These are phyloP conservation scores for Junonia oenone DNA, from an alignment of 2,888 invertebrate genomes.

Conservation along the genomic window DNA sequence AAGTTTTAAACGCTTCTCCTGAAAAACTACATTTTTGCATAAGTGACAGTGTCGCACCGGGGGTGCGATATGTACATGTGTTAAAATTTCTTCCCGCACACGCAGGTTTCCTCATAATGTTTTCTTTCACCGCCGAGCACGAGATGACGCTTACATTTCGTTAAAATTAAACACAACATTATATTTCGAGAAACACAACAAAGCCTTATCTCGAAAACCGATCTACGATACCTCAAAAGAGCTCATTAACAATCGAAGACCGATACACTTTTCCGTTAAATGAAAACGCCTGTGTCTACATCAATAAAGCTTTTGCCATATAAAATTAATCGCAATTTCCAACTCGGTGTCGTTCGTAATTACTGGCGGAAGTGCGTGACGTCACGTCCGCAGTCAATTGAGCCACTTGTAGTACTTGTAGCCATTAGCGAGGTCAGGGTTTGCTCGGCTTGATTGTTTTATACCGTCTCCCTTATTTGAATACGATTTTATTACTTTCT, in stretches of 20 bases:
- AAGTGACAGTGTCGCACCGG: too few species aligned
- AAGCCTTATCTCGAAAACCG: neutral
- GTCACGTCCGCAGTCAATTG: conserved; percentile 62
- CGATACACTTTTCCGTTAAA: neutral
- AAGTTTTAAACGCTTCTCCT: too few species aligned
- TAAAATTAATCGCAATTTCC: conserved; percentile 27
- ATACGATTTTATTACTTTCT: conserved; percentile 1
- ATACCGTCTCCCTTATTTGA: conserved; percentile 5
- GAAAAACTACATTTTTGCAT: too few species aligned
- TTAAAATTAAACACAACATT: too few species aligned
- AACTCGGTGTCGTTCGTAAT: conserved; percentile 46
- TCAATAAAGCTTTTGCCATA: conserved; percentile 16
- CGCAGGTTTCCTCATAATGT: too few species aligned
- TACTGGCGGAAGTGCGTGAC: conserved; percentile 64
- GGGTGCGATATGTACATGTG: too few species aligned
- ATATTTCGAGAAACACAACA: neutral
- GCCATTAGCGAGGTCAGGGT: conserved; percentile 57
- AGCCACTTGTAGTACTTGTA: conserved; percentile 42
- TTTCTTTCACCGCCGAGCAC: too few species aligned
- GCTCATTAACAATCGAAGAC: neutral
- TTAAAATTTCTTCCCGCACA: too few species aligned
- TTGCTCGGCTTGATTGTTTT: conserved; percentile 26
- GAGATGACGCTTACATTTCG: too few species aligned
- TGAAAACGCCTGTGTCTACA: neutral
- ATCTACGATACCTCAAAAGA: neutral